Base-by-base conservation (phyloP, 1,140 invertebrate genomes). In the Dreissena rostriformis region DNA sequence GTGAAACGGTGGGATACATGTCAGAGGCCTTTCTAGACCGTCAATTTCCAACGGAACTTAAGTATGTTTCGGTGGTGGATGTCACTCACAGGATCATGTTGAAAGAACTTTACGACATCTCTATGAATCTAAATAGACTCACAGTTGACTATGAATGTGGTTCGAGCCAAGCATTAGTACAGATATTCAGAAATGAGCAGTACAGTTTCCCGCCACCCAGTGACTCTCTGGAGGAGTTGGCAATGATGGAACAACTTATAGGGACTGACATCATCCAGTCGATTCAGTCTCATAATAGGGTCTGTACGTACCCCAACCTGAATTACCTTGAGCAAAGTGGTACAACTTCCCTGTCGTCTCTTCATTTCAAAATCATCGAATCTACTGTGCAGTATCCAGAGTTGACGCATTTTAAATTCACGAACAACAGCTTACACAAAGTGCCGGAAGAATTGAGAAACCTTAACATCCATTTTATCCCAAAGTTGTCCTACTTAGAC, bases 261-360 rank as follows among this genome's bases (percentile, higher is more conserved):
- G 52, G 71, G 10, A 28, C 49, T 19, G 17, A 63, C 2, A 39
- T n/a, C 1, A 2, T 67, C 15, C 55, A 68, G 49, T 8, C 53
- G 14, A 6, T 73, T 29, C 5, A 29, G 15, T 57, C 26, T 14
- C 72, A 73, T 28, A 66, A 66, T 7, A 22, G 24, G 5, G n/a
- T 53, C 1, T 82, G 80, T 52, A 29, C 17, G 14, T 82, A 75
- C 68, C 29, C 22, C 14, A 74, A 82, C n/a, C 71, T 82, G 17
- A 39, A 53, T 14, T 82, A 75, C 72, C 29, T 82, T 2, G 80
- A 82, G 19, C 55, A 82, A 55, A 82, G 80, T 65, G 80, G 80
- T 29, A 82, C 63, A 49, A 52, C 71, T n/a, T 73, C 55, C 51
- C 55, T 67, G 61, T 57, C 52, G 0, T 14, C n/a, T 0, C 68